Conservation (phyloP, 2,113 vertebrate genomes). For the Phylloscopus trochilus region DNA sequence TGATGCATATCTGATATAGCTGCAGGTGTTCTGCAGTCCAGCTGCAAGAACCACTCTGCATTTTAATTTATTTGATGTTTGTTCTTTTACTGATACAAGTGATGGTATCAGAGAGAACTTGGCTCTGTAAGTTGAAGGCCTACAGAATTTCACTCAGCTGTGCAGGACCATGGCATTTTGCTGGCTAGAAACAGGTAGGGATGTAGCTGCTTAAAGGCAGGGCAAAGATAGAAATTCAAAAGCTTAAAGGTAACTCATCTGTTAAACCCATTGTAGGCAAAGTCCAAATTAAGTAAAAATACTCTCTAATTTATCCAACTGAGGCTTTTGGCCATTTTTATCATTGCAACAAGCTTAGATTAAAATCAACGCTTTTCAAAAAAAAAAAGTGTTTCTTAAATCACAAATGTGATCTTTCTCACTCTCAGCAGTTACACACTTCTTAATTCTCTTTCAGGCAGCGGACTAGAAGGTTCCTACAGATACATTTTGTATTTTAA, state of each 20-base stretch:
- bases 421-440: neutral
- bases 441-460: neutral
- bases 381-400: neutral
- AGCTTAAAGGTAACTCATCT: neutral
- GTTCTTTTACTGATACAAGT: neutral
- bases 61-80: neutral
- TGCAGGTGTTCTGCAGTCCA: neutral
- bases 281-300: neutral
- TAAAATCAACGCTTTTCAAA: neutral
- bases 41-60: neutral
- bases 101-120: neutral
- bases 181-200: neutral
- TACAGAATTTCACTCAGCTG: neutral
- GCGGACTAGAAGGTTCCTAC: neutral
- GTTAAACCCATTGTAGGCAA: neutral
- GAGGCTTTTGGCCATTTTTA: neutral
- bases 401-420: neutral
- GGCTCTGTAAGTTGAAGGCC: neutral
- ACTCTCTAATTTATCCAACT: neutral
- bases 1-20: neutral
- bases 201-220: neutral
- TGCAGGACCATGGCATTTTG: neutral
- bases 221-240: neutral
- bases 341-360: neutral
- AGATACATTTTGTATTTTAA: neutral